phyloP scores from a whole-genome alignment of 2,797 vertebrate species.

The Gymnocypris eckloni region DNA sequence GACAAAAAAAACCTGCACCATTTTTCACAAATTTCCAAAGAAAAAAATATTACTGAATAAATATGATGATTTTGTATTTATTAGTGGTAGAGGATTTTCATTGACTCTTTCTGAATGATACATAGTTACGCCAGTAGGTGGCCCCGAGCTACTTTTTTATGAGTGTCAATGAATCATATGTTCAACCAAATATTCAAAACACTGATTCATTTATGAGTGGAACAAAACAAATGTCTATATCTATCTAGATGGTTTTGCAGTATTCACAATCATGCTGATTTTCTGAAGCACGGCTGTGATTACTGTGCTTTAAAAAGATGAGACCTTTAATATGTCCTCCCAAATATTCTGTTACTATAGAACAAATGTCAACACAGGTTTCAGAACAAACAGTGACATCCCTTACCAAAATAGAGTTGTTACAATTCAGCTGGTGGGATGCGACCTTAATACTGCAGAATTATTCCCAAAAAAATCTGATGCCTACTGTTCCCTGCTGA shows the following conservation, averaged over 20 bases:
- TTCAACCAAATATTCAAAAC: not conserved
- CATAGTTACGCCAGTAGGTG: too few relatives aligned
- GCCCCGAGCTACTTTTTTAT: not conserved
- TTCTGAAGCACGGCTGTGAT: not conserved
- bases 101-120: too few relatives aligned
- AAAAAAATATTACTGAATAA: too few relatives aligned
- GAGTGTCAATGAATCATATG: not conserved
- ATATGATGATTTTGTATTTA: too few relatives aligned
- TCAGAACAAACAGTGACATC: not conserved
- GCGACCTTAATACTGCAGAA: not conserved
- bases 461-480: conserved; percentile 27
- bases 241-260: too few relatives aligned
- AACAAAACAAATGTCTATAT: not conserved
- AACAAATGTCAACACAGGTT: not conserved
- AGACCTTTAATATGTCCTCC: not conserved
- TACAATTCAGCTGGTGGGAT: not conserved
- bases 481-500: not conserved
- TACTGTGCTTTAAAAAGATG: not conserved
- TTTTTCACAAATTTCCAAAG: too few relatives aligned
- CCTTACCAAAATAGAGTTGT: not conserved
- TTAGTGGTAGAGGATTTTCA: too few relatives aligned
- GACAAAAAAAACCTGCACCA: too few relatives aligned
- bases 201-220: not conserved
- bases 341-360: not conserved
- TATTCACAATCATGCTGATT: not conserved